Conservation (phyloP, 2,888 invertebrate genomes). For the Hecatera dysodea region DNA sequence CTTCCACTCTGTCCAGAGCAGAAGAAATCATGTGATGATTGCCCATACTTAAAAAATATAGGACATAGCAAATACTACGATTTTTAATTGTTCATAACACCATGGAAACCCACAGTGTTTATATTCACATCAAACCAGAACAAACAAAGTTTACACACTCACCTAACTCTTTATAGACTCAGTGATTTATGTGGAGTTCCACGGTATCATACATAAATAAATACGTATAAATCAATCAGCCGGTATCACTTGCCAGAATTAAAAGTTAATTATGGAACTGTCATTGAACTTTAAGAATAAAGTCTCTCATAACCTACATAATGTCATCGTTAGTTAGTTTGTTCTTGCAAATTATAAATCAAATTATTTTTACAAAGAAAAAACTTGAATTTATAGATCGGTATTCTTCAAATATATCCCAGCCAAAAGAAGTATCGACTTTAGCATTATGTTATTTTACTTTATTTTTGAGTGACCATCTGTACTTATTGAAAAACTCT, state of each 20-base stretch:
- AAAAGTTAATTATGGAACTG: conserved; percentile 25
- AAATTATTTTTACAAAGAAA: neutral
- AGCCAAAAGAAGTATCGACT: no score
- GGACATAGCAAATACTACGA: neutral
- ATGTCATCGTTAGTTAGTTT: conserved; percentile 17
- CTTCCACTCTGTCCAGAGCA: no score
- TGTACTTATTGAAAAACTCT: no score
- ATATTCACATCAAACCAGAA: conserved; percentile 12
- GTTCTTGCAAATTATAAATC: neutral
- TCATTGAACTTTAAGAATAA: conserved; percentile 50
- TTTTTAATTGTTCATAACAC: neutral
- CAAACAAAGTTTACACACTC: conserved; percentile 46
- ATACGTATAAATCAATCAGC: conserved; percentile 58
- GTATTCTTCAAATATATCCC: no score
- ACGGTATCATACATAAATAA: conserved; percentile 30
- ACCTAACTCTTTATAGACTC: conserved; percentile 56
- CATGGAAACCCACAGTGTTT: conserved; percentile 3
- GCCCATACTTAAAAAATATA: no score
- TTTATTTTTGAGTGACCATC: no score
- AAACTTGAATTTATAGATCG: no score
- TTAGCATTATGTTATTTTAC: no score
- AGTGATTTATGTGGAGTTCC: conserved; percentile 50
- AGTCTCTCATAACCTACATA: conserved; percentile 24
- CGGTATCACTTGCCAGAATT: conserved; percentile 42
- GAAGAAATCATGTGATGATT: no score